phyloP scores from a whole-genome alignment of 1,140 invertebrate genomes.

The Papilio polytes region DNA sequence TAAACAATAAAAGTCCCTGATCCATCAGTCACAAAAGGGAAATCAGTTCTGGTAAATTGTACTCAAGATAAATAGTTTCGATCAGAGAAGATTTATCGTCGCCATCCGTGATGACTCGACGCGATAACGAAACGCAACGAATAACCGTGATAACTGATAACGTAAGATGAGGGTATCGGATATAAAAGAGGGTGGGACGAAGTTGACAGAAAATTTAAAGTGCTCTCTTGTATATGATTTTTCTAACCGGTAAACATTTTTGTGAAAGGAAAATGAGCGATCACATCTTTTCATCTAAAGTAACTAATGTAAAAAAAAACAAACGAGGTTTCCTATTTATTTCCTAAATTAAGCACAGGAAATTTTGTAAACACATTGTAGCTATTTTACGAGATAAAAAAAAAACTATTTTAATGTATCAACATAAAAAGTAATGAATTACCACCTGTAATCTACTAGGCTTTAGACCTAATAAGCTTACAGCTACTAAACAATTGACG shows the following conservation, averaged over 20 bases:
- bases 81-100: slow-evolving; percentile 59
- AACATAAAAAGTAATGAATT: too few species aligned
- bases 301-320: too few species aligned
- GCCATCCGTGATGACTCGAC: slow-evolving; percentile 56
- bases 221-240: neutral
- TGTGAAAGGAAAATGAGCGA: neutral
- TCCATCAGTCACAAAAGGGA: slow-evolving; percentile 46
- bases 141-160: slow-evolving; percentile 38
- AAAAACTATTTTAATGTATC: too few species aligned
- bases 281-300: neutral
- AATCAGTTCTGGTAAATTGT: slow-evolving; percentile 51
- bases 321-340: too few species aligned
- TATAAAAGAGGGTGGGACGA: slow-evolving; percentile 32
- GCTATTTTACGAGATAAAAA: too few species aligned
- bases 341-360: too few species aligned
- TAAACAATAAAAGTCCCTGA: slow-evolving; percentile 34
- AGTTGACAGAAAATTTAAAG: slow-evolving; percentile 36
- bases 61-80: slow-evolving; percentile 60
- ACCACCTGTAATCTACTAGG: too few species aligned
- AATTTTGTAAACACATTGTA: too few species aligned
- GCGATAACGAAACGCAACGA: slow-evolving; percentile 43
- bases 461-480: neutral
- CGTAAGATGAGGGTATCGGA: slow-evolving; percentile 31
- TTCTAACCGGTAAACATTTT: neutral
- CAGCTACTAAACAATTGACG: neutral